Conservation (phyloP, 2,113 vertebrate species). For the Myocastor coypus region DNA sequence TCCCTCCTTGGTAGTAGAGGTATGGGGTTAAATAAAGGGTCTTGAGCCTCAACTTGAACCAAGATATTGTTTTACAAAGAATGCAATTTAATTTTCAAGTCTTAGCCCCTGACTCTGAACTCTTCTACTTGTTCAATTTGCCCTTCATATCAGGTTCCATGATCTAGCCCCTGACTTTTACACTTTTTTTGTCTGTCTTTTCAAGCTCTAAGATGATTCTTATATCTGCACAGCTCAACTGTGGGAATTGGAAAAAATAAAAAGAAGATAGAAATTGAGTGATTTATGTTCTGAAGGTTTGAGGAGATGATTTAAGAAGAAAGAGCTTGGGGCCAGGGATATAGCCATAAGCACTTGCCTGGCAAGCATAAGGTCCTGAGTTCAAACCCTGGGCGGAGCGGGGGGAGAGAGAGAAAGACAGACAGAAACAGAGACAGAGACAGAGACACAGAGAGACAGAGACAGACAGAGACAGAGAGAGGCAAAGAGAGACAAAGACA, state of each 20-base stretch:
- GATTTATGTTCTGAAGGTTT: conserved; percentile 58
- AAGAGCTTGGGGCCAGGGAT: background rate
- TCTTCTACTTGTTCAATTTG: background rate
- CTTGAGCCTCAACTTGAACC: background rate
- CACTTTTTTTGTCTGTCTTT: conserved; percentile 39
- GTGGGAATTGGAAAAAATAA: conserved; percentile 6
- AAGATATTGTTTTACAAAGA: conserved; percentile 40
- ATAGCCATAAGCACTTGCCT: too few relatives aligned
- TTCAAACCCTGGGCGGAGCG: too few relatives aligned
- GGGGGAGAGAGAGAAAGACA: too few relatives aligned
- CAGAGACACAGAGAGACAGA: too few relatives aligned
- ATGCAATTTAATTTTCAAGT: conserved; percentile 60
- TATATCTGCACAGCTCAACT: conserved; percentile 36
- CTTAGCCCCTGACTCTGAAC: background rate
- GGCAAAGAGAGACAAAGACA: too few relatives aligned
- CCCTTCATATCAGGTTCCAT: background rate
- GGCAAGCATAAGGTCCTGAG: too few relatives aligned
- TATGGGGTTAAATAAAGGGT: background rate
- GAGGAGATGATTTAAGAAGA: conserved; percentile 49
- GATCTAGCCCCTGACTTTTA: conserved; percentile 37
- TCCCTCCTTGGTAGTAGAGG: background rate
- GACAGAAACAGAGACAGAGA: too few relatives aligned
- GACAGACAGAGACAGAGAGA: too few relatives aligned
- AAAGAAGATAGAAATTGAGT: background rate
- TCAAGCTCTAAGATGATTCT: conserved; percentile 51